Conservation (phyloP, 2,888 invertebrate species). For the Campoletis raptor region DNA sequence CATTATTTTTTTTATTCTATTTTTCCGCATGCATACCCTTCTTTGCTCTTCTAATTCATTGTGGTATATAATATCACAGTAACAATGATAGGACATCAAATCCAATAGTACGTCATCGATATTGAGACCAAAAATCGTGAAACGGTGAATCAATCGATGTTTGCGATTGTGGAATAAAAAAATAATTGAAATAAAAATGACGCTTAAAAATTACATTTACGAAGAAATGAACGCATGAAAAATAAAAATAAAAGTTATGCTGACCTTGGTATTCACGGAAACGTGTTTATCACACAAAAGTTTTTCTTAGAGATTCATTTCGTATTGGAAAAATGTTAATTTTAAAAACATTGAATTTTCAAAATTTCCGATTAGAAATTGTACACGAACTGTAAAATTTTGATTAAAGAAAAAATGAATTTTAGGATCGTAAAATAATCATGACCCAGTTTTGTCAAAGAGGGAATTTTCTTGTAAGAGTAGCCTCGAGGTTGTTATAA, state of each 20-base stretch:
- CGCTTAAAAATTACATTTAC: background rate
- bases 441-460: background rate
- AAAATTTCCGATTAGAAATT: background rate
- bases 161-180: background rate
- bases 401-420: background rate
- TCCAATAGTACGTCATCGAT: slow-evolving; percentile 45
- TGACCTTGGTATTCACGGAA: background rate
- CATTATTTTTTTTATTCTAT: background rate
- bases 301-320: background rate
- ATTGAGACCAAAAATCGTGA: slow-evolving; percentile 11
- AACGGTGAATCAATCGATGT: slow-evolving; percentile 8
- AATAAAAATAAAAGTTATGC: background rate
- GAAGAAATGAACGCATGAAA: background rate
- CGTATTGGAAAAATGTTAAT: background rate
- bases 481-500: background rate
- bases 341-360: background rate
- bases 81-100: slow-evolving; percentile 39
- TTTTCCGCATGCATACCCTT: background rate
- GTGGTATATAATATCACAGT: slow-evolving; percentile 13
- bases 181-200: background rate
- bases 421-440: background rate
- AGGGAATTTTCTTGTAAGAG: background rate
- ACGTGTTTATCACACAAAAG: background rate
- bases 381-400: background rate
- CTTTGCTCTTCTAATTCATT: slow-evolving; percentile 18